phyloP scores from a whole-genome alignment of 1,140 invertebrate genomes.

The Dendrolimus kikuchii region DNA sequence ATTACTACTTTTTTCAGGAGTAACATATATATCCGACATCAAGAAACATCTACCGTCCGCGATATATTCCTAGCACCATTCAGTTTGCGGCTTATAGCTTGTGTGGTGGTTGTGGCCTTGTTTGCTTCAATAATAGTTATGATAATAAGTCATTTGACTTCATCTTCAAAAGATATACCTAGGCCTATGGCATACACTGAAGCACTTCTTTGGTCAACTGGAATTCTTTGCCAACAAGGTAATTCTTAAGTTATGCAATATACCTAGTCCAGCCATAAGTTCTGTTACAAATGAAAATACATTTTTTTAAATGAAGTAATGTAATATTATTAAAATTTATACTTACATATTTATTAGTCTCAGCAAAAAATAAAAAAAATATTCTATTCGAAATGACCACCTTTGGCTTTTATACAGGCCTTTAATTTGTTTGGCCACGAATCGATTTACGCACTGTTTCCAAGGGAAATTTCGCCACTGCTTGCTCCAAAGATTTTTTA shows the following conservation, averaged over 20 bases:
- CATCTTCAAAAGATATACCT: conserved; percentile 25
- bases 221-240: conserved; percentile 78
- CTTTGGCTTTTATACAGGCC: no score
- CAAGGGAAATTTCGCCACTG: no score
- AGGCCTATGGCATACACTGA: conserved; percentile 66
- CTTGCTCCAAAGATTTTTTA: no score
- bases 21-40: conserved; percentile 76
- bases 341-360: no score
- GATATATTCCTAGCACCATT: conserved; percentile 78
- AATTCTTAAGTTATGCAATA: neutral
- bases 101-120: conserved; percentile 69
- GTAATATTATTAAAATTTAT: no score
- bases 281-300: neutral
- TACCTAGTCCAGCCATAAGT: neutral
- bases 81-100: conserved; percentile 66
- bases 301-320: no score
- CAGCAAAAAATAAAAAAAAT: no score
- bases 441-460: no score
- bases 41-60: conserved; percentile 73
- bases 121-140: conserved; percentile 66
- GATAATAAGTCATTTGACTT: conserved; percentile 53
- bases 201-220: conserved; percentile 74
- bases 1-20: conserved; percentile 55
- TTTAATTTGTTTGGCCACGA: no score
- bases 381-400: no score